Evolutionary conservation across 2,113 vertebrate species (phyloP).

Genomic region (Hemiprocne comata): DNA sequence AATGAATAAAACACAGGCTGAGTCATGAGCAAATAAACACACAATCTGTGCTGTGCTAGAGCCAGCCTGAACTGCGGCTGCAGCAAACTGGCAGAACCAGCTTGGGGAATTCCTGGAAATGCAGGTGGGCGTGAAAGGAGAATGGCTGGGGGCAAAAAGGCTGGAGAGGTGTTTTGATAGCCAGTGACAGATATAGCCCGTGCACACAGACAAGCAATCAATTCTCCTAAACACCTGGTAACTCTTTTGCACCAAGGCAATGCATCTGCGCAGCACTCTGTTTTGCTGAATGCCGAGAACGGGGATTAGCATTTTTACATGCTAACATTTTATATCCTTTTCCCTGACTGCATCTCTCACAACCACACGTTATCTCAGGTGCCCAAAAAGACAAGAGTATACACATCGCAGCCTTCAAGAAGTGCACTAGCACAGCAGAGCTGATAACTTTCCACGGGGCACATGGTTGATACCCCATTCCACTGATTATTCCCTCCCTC

Average conservation of each 20-base stretch:
- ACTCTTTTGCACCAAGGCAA: neutral
- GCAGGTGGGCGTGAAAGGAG: neutral
- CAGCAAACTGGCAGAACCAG: neutral
- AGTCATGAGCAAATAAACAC: neutral
- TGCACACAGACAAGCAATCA: neutral
- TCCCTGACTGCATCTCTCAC: neutral
- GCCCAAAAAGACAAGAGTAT: neutral
- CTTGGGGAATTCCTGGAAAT: neutral
- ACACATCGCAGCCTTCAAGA: neutral
- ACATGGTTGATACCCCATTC: neutral
- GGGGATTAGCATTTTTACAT: neutral
- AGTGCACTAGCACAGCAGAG: neutral
- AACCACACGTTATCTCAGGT: neutral
- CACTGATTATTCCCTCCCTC: neutral
- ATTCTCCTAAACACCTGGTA: neutral
- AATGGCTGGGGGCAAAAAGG: neutral
- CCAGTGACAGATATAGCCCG: neutral
- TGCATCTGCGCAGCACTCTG: neutral
- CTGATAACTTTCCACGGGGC: fast-evolving
- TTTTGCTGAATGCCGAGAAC: neutral
- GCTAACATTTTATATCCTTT: neutral
- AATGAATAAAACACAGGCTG: neutral
- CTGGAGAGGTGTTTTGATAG: neutral
- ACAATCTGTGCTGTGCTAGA: neutral
- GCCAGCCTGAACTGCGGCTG: neutral